Evolutionary conservation across 2,888 invertebrate species (phyloP), one percentile per base, ranked within the genome.

Genomic region (Plebejus melissa): DNA sequence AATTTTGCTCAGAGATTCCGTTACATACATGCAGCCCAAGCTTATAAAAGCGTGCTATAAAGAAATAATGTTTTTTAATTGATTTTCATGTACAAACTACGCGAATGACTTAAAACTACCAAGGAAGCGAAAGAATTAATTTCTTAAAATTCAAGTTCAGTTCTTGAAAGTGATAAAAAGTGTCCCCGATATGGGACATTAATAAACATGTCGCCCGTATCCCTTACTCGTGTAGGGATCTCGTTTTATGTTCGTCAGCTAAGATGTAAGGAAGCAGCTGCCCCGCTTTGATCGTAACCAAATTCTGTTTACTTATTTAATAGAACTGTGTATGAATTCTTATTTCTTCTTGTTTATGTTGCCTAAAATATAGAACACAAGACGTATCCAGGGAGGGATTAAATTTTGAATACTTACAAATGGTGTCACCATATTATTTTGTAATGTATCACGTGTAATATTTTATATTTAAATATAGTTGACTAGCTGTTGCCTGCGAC

Each of bases 151-250:
- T 70, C 70, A 38, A 41, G 70, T 41, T 41, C 69, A 41, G 22
- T 70, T 70, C 70, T 41, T 13, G 70, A 70, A 70, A 70, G 41
- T 22, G 70, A 41, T 38, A 11, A 70, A 70, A 36, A 65, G 65
- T 70, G 41, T 70, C 70, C 70, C 41, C 38, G 22, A 41, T 41
- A 70, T 70, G 41, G 70, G 65, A 36, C 41, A 70, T 70, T 70
- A 70, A 70, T 70, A 70, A 70, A 70, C 70, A 70, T 70, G 70
- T 70, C 70, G 41, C 41, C 41, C 41, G 70, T 41, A 70, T 70
- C 41, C 70, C 70, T 38, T 70, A 70, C 70, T 36, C 65, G 41
- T 70, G 70, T 41, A 22, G 41, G 41, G 50, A 71, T 46, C 11
- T 13, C 65, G 65, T 71, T 71, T 71, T 32, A 71, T 46, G 41